Percentiles rank a stretch among this genome's conserved stretches.
Conservation (phyloP, 2,113 vertebrate species). For the Gracilinanus agilis region DNA sequence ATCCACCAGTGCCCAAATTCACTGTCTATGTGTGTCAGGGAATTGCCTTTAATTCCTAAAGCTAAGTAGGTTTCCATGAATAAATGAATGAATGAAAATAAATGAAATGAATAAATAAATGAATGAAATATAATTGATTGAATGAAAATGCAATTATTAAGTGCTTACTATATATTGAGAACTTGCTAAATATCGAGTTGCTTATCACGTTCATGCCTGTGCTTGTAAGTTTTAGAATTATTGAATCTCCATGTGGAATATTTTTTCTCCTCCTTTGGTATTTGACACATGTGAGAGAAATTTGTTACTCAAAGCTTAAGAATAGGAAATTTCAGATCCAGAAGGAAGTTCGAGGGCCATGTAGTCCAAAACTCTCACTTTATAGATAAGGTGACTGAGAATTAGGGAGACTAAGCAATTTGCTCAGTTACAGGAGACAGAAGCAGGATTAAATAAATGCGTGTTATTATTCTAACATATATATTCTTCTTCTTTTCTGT, state of each 20-base stretch:
- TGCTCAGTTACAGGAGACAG: not conserved
- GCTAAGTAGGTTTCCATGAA: not conserved
- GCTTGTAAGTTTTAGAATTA: not conserved
- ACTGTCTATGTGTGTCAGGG: not conserved
- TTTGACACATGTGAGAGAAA: not conserved
- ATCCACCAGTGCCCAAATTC: not conserved
- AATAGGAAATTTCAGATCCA: not conserved
- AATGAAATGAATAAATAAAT: not conserved
- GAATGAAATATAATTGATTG: not conserved
- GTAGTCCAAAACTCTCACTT: not conserved
- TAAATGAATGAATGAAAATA: not conserved
- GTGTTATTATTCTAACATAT: not conserved
- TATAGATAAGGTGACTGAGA: not conserved
- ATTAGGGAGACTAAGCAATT: not conserved
- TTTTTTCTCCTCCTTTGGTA: not conserved
- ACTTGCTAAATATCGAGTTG: not conserved
- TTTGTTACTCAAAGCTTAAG: not conserved
- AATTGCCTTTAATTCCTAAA: not conserved
- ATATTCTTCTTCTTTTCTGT: not conserved
- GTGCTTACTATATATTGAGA: not conserved
- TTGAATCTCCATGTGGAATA: not conserved
- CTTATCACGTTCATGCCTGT: not conserved
- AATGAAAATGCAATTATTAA: not conserved
- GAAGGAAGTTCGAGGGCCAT: not conserved
- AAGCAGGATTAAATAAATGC: not conserved